Percentiles rank a stretch among this genome's conserved stretches.
phyloP scores from a whole-genome alignment of 2,888 invertebrate genomes.

The Dicycla oo region DNA sequence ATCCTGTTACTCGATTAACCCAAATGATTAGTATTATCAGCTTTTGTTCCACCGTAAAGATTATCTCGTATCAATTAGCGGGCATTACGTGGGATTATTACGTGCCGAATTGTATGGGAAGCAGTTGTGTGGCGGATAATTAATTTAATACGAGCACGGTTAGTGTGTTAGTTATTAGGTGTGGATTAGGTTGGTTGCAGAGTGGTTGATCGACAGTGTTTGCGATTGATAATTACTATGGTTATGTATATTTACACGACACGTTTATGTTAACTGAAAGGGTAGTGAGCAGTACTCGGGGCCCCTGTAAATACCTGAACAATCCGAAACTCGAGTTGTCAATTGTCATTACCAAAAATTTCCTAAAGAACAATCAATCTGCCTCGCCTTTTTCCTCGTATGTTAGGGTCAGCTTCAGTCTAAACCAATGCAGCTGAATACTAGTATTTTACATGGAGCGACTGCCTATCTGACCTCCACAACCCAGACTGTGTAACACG shows the following conservation, averaged over 20 bases:
- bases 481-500: too few species aligned
- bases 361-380: too few species aligned
- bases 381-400: too few species aligned
- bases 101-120: constrained; percentile 49
- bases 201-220: constrained; percentile 28
- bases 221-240: not conserved
- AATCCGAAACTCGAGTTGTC: too few species aligned
- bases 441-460: too few species aligned
- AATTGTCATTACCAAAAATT: too few species aligned
- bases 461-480: too few species aligned
- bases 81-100: constrained; percentile 54
- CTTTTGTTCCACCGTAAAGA: constrained; percentile 57
- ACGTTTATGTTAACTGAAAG: too few species aligned
- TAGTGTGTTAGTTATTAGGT: constrained; percentile 46
- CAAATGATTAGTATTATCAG: constrained; percentile 62
- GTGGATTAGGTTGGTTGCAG: constrained; percentile 34
- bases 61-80: constrained; percentile 57
- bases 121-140: constrained; percentile 54
- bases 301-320: too few species aligned
- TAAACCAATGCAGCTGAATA: too few species aligned
- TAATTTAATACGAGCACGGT: constrained; percentile 53
- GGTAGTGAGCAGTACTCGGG: too few species aligned
- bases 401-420: too few species aligned
- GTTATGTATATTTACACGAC: not conserved
- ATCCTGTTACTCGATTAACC: constrained; percentile 71